phyloP scores from a whole-genome alignment of 2,888 invertebrate species.

The Argyra leucocephala region DNA sequence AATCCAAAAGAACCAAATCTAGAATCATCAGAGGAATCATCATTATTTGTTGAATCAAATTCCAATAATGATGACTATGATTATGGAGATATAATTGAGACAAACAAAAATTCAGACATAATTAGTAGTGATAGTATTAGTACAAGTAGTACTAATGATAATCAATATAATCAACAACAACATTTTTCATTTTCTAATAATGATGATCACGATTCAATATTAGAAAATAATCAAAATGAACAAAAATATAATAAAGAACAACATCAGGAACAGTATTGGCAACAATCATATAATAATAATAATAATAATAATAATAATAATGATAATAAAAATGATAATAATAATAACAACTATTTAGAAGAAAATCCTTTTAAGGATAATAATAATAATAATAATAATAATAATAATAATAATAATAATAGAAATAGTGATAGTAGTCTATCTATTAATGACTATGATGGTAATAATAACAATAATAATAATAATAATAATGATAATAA shows the following conservation, averaged over 20 bases:
- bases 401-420: not conserved
- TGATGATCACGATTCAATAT: not conserved
- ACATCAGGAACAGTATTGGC: not conserved
- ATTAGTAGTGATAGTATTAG: not conserved
- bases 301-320: slow-evolving; percentile 5
- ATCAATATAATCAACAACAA: too few relatives aligned
- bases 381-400: slow-evolving; percentile 4
- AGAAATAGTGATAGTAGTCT: not conserved
- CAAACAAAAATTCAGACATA: not conserved
- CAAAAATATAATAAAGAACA: not conserved
- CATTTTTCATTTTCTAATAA: not conserved
- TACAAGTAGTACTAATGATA: too few relatives aligned
- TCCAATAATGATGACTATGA: not conserved
- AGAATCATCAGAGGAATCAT: not conserved
- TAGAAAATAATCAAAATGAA: not conserved
- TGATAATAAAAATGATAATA: slow-evolving; percentile 4
- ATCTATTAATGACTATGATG: not conserved
- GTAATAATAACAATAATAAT: not conserved
- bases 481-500: slow-evolving; percentile 3
- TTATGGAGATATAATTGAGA: slow-evolving; percentile 1
- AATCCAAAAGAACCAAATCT: not conserved
- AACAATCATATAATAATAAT: not conserved
- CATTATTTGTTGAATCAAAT: not conserved
- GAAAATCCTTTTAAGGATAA: not conserved
- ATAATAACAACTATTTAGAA: not conserved